phyloP scores from a whole-genome alignment of 2,888 invertebrate genomes.

The Thalpophila matura region DNA sequence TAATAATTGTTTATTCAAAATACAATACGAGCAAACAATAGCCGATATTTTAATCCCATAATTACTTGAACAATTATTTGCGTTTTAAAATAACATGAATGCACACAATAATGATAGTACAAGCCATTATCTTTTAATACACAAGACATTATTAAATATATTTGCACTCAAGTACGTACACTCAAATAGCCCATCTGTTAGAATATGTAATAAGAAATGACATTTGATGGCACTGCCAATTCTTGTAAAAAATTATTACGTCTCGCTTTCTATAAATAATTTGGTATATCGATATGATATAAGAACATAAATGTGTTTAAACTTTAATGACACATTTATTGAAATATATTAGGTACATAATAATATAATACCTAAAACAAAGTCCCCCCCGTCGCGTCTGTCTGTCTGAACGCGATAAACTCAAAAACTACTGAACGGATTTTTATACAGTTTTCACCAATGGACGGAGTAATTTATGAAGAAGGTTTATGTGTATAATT shows the following conservation, averaged over 20 bases:
- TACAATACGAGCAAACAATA: not conserved
- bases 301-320: not conserved
- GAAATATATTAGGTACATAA: too few relatives aligned
- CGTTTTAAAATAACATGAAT: not conserved
- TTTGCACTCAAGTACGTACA: not conserved
- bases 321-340: slow-evolving; percentile 4
- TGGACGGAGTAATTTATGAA: too few relatives aligned
- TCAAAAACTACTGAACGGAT: too few relatives aligned
- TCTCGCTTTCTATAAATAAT: slow-evolving; percentile 33
- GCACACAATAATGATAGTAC: not conserved
- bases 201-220: slow-evolving; percentile 42
- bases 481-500: too few relatives aligned
- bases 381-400: too few relatives aligned
- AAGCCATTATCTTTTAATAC: not conserved
- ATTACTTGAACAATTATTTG: not conserved
- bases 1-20: not conserved
- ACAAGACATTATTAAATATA: not conserved
- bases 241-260: slow-evolving; percentile 30
- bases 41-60: not conserved
- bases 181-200: slow-evolving; percentile 23
- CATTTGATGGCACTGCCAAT: slow-evolving; percentile 50
- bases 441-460: too few relatives aligned
- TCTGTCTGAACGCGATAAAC: too few relatives aligned
- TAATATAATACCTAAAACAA: too few relatives aligned
- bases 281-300: slow-evolving; percentile 8